Conservation (phyloP, 2,797 vertebrate species). For the Argyrosomus regius region DNA sequence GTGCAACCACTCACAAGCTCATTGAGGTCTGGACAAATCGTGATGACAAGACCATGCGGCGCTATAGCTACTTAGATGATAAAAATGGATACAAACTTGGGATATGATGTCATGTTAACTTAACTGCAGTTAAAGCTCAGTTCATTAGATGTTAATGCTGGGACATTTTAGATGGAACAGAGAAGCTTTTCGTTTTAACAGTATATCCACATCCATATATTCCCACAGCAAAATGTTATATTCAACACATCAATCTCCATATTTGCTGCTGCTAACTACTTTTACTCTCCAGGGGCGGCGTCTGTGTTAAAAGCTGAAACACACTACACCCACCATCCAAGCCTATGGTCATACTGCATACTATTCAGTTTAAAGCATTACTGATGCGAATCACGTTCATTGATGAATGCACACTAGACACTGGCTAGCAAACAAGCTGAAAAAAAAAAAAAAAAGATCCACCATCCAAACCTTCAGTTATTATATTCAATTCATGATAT, state of each 20-base stretch:
- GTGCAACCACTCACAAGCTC: slow-evolving; percentile 1
- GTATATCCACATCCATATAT: neutral
- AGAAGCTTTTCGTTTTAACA: slow-evolving; percentile 3
- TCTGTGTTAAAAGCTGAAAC: slow-evolving; percentile 16
- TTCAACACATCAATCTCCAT: slow-evolving; percentile 13
- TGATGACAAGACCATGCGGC: slow-evolving; percentile 6
- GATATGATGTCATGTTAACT: neutral
- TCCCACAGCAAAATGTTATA: slow-evolving; percentile 2
- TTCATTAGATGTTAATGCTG: slow-evolving; percentile 26
- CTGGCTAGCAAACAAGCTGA: slow-evolving; percentile 10
- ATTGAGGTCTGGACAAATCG: slow-evolving; percentile 9
- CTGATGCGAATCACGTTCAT: slow-evolving; percentile 12
- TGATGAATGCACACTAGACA: slow-evolving; percentile 17
- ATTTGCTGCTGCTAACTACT: slow-evolving; percentile 10
- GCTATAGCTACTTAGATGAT: neutral
- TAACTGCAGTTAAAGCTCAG: slow-evolving; percentile 27
- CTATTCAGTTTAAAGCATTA: slow-evolving; percentile 14
- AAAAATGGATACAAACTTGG: neutral
- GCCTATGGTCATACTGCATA: slow-evolving; percentile 13
- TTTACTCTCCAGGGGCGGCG: slow-evolving; percentile 17
- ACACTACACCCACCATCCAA: slow-evolving; percentile 10
- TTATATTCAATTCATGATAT: slow-evolving; percentile 12
- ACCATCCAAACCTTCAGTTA: slow-evolving; percentile 4
- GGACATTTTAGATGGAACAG: slow-evolving; percentile 25
- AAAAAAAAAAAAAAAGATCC: neutral